phyloP scores from a whole-genome alignment of 53 echinoderm and acorn worm species.

The Apostichopus leukothele region DNA sequence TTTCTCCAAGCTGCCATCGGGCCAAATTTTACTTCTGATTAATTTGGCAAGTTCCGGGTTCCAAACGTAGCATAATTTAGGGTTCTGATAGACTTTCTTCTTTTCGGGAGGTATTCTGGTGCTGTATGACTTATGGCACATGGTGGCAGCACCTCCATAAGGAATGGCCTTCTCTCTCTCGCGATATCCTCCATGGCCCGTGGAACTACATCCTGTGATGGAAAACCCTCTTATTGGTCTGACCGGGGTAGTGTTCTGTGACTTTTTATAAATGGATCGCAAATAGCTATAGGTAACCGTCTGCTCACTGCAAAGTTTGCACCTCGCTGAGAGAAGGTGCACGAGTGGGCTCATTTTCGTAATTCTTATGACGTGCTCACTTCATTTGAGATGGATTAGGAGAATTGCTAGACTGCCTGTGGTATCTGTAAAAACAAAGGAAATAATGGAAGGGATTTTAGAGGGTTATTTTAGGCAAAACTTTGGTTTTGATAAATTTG shows the following conservation, averaged over 20 bases:
- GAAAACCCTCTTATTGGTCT: neutral
- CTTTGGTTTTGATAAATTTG: too few relatives aligned
- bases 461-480: too few relatives aligned
- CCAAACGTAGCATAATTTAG: conserved; percentile 25
- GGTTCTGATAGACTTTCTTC: conserved; percentile 28
- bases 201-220: neutral
- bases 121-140: neutral
- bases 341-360: neutral
- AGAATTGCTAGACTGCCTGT: too few relatives aligned
- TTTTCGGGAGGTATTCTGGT: conserved; percentile 13
- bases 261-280: neutral
- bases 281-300: conserved; percentile 33
- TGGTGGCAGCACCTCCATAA: neutral
- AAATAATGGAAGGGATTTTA: too few relatives aligned
- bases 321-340: neutral
- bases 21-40: conserved; percentile 73
- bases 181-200: neutral
- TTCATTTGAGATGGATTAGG: too few relatives aligned
- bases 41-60: conserved; percentile 51
- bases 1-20: conserved; percentile 57
- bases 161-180: neutral
- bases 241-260: neutral
- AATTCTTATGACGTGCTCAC: neutral
- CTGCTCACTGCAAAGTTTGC: neutral
- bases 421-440: too few relatives aligned